phyloP scores from a whole-genome alignment of 2,113 vertebrate species.

The Coregonus clupeaformis region DNA sequence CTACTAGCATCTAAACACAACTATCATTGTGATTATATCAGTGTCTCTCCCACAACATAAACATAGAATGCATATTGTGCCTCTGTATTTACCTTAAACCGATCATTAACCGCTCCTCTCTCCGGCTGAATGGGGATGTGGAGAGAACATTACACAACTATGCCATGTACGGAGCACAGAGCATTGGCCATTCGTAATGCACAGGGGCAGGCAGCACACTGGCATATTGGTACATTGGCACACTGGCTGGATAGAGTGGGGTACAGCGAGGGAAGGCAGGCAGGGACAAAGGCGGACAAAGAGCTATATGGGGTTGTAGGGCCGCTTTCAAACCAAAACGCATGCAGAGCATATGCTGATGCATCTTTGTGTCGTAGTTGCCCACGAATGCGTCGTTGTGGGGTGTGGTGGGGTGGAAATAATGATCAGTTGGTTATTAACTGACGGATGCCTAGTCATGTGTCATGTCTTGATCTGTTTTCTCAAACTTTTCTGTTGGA shows the following conservation, averaged over 20 bases:
- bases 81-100: conserved; percentile 71
- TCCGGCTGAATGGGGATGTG: conserved; percentile 72
- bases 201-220: neutral
- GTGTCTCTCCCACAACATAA: conserved; percentile 20
- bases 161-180: neutral
- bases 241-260: neutral
- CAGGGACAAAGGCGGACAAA: neutral
- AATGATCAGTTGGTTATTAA: neutral
- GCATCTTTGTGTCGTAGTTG: neutral
- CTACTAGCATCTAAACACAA: conserved; percentile 40
- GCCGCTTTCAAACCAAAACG: conserved; percentile 1
- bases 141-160: conserved; percentile 31
- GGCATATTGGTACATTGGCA: no score
- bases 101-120: conserved; percentile 70
- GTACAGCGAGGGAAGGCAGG: neutral
- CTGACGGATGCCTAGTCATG: neutral
- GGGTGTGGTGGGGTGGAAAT: neutral
- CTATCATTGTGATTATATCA: neutral
- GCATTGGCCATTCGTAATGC: neutral
- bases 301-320: neutral
- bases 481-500: neutral
- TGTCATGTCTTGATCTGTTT: neutral
- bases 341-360: neutral
- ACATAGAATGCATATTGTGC: conserved; percentile 25
- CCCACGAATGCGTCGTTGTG: neutral